Evolutionary conservation across 1,140 invertebrate species (phyloP), one percentile per base, ranked within the genome.

Genomic region (Apocrypta bakeri): DNA sequence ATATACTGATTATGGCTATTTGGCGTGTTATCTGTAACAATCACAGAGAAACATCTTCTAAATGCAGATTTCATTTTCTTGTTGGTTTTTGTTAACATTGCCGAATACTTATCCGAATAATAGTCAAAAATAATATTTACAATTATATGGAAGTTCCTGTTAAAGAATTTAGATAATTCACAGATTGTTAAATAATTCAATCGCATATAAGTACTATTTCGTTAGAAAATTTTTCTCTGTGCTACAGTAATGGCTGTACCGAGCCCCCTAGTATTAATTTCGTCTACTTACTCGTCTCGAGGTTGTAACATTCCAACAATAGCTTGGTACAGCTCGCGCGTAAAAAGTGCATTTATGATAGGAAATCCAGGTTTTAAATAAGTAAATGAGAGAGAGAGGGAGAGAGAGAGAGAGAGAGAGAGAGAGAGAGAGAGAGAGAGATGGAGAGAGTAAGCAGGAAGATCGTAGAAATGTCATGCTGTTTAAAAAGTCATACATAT

Each of bases 401-500:
- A n/a, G n/a, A n/a, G n/a, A n/a, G n/a, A n/a, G n/a, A n/a, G n/a
- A n/a, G n/a, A n/a, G n/a, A n/a, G n/a, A n/a, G n/a, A n/a, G n/a
- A n/a, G n/a, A n/a, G n/a, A n/a, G n/a, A n/a, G n/a, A n/a, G n/a
- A n/a, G n/a, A n/a, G n/a, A n/a, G n/a, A n/a, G n/a, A n/a, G n/a
- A n/a, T n/a, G n/a, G n/a, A n/a, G n/a, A n/a, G n/a, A n/a, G n/a
- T 73, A 69, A 69, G 25, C 31, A 84, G 80, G 42, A 75, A 68
- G 40, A 63, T 73, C 12, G 74, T 61, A 25, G 64, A 85, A 87
- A 88, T 92, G 90, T 91, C 91, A 91, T 91, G 91, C 90, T 92
- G 90, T 90, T 92, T 86, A 86, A 76, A 83, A 83, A 86, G 71
- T 78, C 17, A 69, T 74, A 77, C 21, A 40, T 75, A 33, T 66